Evolutionary conservation across 2,797 vertebrate genomes (phyloP), one percentile per base, ranked within the genome.

Genomic region (Bradypodion ventrale): DNA sequence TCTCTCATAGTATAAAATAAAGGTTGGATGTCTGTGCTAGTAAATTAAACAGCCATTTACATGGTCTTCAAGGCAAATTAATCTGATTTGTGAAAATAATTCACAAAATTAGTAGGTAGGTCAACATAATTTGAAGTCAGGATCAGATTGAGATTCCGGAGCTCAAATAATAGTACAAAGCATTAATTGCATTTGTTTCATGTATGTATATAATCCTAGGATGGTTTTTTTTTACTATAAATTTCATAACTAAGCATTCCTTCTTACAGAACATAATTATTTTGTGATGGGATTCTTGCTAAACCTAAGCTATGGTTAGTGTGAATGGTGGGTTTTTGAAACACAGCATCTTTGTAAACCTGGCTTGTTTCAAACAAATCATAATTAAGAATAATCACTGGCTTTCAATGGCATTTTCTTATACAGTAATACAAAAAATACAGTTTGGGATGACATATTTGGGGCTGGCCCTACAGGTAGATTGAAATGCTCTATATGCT

Each of bases 71-170:
- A 77, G 35, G 66, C 1, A 83, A 87, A 23, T 87, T 27, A 90
- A 25, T 79, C 44, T 77, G 65, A 49, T 88, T 90, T 87, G 83
- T 82, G 60, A 77, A 62, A 59, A 85, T 63, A 78, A 4, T 3
- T 88, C 89, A 69, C 4, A 83, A 56, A 87, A 5, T 56, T 56
- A 75, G 37, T 40, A 0, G 27, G 5, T 42, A 29, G 37, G 84
- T 89, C 29, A 79, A 35, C 35, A 79, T 72, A 80, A 83, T 52
- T 87, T 74, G 74, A 32, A 73, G 8, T 1, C n/a, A n/a, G n/a
- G n/a, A n/a, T n/a, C n/a, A n/a, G n/a, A n/a, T n/a, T 49, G 46
- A 49, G 46, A 49, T 49, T 49, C 46, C 13, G 46, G 46, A 49
- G 52, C 52, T 56, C 52, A 56, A 56, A 56, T 56, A 56, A 56